Evolutionary conservation across 2,797 vertebrate species (phyloP).

Genomic region (Ctenosaura bakeri): DNA sequence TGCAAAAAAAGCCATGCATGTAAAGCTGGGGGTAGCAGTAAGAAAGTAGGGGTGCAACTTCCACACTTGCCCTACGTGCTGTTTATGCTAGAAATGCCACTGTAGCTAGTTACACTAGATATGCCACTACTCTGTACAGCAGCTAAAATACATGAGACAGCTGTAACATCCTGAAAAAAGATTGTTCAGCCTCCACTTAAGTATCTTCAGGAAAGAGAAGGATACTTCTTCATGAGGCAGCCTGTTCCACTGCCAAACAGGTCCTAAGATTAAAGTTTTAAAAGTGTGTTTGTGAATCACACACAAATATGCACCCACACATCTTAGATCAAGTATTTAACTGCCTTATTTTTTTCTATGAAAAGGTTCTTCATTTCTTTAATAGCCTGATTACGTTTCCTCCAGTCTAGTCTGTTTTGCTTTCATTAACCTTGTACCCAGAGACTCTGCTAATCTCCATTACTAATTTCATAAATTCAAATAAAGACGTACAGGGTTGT

Average conservation of each 20-base stretch:
- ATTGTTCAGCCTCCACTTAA: background rate
- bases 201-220: background rate
- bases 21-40: too few relatives aligned
- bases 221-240: too few relatives aligned
- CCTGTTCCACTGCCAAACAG: background rate
- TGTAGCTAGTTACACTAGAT: too few relatives aligned
- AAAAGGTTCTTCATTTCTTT: background rate
- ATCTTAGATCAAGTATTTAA: background rate
- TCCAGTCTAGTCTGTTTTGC: background rate
- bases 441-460: conserved; percentile 8
- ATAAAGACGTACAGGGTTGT: background rate
- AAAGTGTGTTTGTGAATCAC: background rate
- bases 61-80: too few relatives aligned
- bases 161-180: background rate
- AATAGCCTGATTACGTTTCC: background rate
- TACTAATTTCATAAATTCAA: conserved; percentile 25
- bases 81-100: too few relatives aligned
- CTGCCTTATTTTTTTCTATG: background rate
- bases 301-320: background rate
- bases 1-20: too few relatives aligned
- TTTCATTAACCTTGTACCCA: conserved; percentile 20
- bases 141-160: background rate
- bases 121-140: background rate
- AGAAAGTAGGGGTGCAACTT: too few relatives aligned
- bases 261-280: too few relatives aligned